These are phyloP conservation scores for Dynastes tityus DNA, from an alignment of 2,888 invertebrate genomes.

Conservation along the genomic window DNA sequence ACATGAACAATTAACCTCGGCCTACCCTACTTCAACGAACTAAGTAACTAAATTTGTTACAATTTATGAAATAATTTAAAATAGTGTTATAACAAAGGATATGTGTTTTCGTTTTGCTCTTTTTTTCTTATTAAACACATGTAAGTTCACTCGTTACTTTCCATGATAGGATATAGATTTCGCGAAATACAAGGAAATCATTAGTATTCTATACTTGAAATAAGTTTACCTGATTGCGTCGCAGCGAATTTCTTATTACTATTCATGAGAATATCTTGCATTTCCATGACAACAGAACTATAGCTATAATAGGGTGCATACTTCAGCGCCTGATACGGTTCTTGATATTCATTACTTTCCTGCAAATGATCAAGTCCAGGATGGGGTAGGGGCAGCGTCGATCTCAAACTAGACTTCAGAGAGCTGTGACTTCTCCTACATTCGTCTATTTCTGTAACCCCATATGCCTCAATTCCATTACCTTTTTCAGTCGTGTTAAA, in stretches of 20 bases:
- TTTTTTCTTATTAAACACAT: no score
- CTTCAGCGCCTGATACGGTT: constrained; percentile 84
- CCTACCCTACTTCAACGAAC: no score
- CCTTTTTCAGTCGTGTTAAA: constrained; percentile 70
- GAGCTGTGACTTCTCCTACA: constrained; percentile 74
- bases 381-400: constrained; percentile 73
- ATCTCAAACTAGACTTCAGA: constrained; percentile 70
- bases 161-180: background rate
- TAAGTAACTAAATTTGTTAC: no score
- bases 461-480: constrained; percentile 74
- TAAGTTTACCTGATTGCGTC: constrained; percentile 62
- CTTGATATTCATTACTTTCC: constrained; percentile 82
- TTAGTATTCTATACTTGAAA: constrained; percentile 35
- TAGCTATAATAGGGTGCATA: constrained; percentile 85
- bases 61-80: no score
- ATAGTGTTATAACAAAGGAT: no score
- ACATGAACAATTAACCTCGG: no score
- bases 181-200: constrained; percentile 3
- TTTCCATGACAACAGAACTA: constrained; percentile 83
- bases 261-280: constrained; percentile 79
- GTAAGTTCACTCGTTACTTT: background rate
- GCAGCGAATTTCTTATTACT: constrained; percentile 65
- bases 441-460: constrained; percentile 76
- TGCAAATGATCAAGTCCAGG: constrained; percentile 76
- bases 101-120: no score